Conservation (phyloP, 2,113 vertebrate genomes). For the Eclectus roratus region DNA sequence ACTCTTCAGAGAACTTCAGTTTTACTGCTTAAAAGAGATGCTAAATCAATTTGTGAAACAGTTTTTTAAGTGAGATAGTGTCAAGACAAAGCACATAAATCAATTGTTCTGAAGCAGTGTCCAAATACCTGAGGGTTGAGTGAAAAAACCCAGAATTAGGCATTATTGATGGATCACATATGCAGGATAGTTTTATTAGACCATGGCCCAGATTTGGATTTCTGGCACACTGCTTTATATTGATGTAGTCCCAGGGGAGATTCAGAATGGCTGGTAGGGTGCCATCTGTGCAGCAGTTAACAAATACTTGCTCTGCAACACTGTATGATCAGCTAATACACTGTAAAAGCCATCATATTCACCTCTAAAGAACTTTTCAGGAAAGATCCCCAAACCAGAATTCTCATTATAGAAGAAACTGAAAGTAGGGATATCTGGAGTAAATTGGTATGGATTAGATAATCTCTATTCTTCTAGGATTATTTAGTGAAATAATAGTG, state of each 20-base stretch:
- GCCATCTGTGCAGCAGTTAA: background rate
- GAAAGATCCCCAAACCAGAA: background rate
- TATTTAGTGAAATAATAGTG: background rate
- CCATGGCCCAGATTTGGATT: background rate
- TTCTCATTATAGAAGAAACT: background rate
- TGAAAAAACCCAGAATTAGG: background rate
- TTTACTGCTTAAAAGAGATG: background rate
- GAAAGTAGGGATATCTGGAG: background rate
- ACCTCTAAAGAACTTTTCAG: background rate
- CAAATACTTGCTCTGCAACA: background rate
- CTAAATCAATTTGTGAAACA: slow-evolving; percentile 37
- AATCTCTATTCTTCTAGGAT: background rate
- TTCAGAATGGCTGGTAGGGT: background rate
- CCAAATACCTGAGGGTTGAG: fast-evolving
- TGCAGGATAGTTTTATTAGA: background rate
- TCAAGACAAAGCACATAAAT: slow-evolving; percentile 3
- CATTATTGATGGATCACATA: background rate
- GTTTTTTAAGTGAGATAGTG: slow-evolving; percentile 12
- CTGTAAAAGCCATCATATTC: background rate
- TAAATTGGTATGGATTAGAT: background rate
- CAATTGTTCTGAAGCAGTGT: background rate
- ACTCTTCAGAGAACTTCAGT: background rate
- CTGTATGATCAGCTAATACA: background rate
- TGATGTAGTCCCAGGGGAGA: background rate
- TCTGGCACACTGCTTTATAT: background rate